Base-by-base conservation (phyloP, 2,113 vertebrate species). In the Crotophaga sulcirostris region DNA sequence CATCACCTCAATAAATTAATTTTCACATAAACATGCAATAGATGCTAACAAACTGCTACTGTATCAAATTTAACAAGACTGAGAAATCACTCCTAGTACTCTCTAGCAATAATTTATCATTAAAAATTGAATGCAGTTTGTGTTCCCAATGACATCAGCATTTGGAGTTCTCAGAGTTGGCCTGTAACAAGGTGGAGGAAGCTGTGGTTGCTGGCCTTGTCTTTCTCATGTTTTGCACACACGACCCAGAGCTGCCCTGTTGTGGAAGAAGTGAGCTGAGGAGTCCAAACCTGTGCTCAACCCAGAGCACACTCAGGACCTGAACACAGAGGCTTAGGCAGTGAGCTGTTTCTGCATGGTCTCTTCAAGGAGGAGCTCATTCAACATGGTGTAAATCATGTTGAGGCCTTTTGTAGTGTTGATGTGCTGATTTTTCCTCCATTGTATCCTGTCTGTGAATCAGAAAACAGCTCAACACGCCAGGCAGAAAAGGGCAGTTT, bases 321-420 rank as follows among this genome's bases (percentile, higher is more conserved):
- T 38, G 11, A 49, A 59, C 0, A 0, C 25, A 51, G 28, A 59
- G 1, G 7, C 25, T 38, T 33, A 16, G 11, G n/a, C 34, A 34
- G 6, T n/a, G 25, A 10, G 4, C 18, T 51, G 3, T 23, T 54
- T 58, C n/a, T 40, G 16, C 13, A 15, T 33, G 8, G 25, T 42
- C 0, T 76, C 20, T 19, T 76, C 33, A 47, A 47, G 29, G 2
- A 76, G 12, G 29, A 76, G 55, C 3, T 40, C 40, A 63, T 38
- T 10, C 40, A 80, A 17, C 19, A 56, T 1, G 10, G 28, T 31
- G 13, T 28, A 55, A 89, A 84, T 67, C 3, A 16, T 5, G 7
- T n/a, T 67, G 44, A 68, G 25, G 28, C 2, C 16, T 67, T 75
- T 52, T 3, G 0, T 51, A 40, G 16, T 51, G 21, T 13, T 63